These are phyloP conservation scores for Shinisaurus crocodilurus DNA, from an alignment of 2,113 vertebrate genomes.

Conservation along the genomic window DNA sequence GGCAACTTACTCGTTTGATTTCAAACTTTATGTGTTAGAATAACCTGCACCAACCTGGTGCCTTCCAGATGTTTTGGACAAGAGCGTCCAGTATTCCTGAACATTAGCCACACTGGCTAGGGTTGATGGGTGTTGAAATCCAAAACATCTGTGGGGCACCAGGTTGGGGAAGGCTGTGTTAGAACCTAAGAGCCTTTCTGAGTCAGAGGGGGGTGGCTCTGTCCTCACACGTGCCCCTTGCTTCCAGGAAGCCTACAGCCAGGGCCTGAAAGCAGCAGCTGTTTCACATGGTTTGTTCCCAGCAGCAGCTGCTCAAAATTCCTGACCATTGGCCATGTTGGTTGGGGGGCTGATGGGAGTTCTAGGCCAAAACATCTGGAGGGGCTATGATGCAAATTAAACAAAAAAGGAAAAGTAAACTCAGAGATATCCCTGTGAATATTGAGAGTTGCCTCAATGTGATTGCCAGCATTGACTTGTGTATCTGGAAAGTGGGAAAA, in stretches of 20 bases:
- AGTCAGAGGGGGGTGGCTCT: no score
- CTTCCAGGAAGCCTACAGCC: not conserved
- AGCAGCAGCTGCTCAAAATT: not conserved
- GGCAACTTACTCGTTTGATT: not conserved
- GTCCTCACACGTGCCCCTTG: not conserved
- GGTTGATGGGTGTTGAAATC: no score
- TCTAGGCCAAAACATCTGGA: no score
- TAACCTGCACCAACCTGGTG: no score
- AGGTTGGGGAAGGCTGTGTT: not conserved
- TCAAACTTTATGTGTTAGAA: not conserved
- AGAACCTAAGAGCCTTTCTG: not conserved
- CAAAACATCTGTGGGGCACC: no score
- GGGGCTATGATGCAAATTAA: not conserved
- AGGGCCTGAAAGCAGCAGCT: not conserved
- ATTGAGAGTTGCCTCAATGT: not conserved
- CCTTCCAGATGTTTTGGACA: no score
- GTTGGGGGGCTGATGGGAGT: no score
- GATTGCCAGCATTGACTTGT: not conserved
- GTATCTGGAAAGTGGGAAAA: not conserved
- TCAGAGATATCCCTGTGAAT: not conserved
- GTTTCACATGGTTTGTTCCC: not conserved
- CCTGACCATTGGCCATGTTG: not conserved
- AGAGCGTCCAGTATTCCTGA: no score
- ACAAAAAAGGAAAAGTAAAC: not conserved
- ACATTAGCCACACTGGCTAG: no score